Evolutionary conservation across 2,797 vertebrate genomes (phyloP), one percentile per base, ranked within the genome.

Genomic region (Helarctos malayanus): DNA sequence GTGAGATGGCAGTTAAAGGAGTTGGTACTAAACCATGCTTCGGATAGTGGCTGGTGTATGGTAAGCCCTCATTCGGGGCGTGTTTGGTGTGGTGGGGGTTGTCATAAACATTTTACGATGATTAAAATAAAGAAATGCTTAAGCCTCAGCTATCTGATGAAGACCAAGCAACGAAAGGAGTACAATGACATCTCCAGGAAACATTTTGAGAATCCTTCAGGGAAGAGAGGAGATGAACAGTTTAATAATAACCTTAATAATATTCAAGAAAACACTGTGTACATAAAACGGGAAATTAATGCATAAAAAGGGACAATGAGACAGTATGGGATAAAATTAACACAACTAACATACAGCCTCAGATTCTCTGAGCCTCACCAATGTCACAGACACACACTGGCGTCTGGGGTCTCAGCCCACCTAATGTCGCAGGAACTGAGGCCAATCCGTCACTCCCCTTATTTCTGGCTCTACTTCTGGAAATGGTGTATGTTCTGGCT

Each of bases 61-160:
- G 19, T 41, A 94, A 92, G 29, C 27, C 45, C 68, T 61, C 27
- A 15, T 35, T 63, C 15, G 45, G 61, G 52, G 16, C 32, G 89
- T 63, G 27, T 52, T 65, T 41, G 61, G 61, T 65, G 59, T 47
- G 76, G 27, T 35, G 32, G 32, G 13, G 57, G 25, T 56, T 16
- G 16, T 61, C 23, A 49, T 52, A 83, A 94, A 63, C 45, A 89
- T 94, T 89, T n/a, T n/a, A 76, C 27, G 65, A 45, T 63, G 69
- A 69, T 38, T 96, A 83, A 94, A 94, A 68, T 73, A 81, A 86
- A n/a, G 18, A 59, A 86, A 11, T n/a, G 84, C 19, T 41, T 23
- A 76, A 92, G 47, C 12, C 61, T 76, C 14, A 49, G 59, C 21
- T 16, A 56, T 61, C 57, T 59, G 29, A 88, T 2, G 21, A 89